phyloP scores from a whole-genome alignment of 2,888 invertebrate species.

The Cecidostiba fungosa region DNA sequence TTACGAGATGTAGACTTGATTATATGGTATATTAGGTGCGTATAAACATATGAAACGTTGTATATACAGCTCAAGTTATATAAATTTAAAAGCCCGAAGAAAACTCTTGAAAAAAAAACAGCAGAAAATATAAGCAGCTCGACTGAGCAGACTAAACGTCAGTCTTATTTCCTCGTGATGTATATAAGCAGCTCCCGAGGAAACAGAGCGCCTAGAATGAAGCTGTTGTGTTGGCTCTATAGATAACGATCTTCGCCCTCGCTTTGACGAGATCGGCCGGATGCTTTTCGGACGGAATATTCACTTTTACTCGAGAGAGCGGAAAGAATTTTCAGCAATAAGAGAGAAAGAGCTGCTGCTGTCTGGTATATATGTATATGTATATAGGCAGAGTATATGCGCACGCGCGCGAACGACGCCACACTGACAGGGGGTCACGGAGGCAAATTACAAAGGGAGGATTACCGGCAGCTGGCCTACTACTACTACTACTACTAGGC shows the following conservation, averaged over 20 bases:
- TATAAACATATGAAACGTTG: too few relatives aligned
- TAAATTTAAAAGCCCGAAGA: background rate
- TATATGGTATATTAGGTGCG: too few relatives aligned
- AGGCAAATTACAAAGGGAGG: slow-evolving; percentile 80
- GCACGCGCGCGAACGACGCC: slow-evolving; percentile 57
- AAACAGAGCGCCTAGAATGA: slow-evolving; percentile 41
- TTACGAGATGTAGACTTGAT: background rate
- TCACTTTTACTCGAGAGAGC: slow-evolving; percentile 40
- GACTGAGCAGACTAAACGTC: slow-evolving; percentile 22
- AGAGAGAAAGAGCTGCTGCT: slow-evolving; percentile 3
- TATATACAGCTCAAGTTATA: too few relatives aligned
- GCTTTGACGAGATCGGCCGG: slow-evolving; percentile 55
- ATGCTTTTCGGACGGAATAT: slow-evolving; percentile 46
- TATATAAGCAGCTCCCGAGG: background rate
- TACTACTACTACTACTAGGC: slow-evolving; percentile 65
- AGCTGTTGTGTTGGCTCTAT: background rate
- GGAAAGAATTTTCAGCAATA: slow-evolving; percentile 13
- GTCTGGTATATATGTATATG: background rate
- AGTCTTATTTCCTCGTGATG: slow-evolving; percentile 5
- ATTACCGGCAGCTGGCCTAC: slow-evolving; percentile 80
- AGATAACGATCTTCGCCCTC: slow-evolving; percentile 60
- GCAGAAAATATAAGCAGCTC: background rate
- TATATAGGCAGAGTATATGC: too few relatives aligned
- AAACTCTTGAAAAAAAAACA: background rate
- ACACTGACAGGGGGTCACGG: slow-evolving; percentile 77